Conservation (phyloP, 1,140 invertebrate species). For the Trissolcus basalis region DNA sequence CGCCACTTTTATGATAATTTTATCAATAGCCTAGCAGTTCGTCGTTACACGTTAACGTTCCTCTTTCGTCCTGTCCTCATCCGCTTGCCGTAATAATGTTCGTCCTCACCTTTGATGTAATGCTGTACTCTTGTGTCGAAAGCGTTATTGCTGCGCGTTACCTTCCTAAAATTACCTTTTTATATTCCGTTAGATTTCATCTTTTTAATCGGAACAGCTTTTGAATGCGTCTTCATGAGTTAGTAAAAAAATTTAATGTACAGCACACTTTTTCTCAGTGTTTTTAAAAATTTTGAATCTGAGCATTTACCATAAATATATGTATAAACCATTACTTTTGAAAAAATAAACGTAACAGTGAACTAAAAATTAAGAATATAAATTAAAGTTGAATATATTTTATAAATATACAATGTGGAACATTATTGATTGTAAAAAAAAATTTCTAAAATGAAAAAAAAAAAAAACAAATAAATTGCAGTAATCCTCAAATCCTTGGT, state of each 20-base stretch:
- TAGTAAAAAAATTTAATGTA: too few species aligned
- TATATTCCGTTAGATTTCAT: constrained; percentile 10
- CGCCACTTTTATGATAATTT: constrained; percentile 75
- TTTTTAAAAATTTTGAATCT: too few species aligned
- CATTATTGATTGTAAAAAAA: neutral
- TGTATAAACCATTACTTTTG: too few species aligned
- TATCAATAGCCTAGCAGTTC: constrained; percentile 68
- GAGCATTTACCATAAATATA: too few species aligned
- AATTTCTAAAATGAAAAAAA: constrained; percentile 16
- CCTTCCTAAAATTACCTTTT: constrained; percentile 21
- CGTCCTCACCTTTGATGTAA: constrained; percentile 54
- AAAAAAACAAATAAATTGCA: neutral
- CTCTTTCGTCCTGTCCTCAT: constrained; percentile 32
- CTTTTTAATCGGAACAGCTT: constrained; percentile 8
- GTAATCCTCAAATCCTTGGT: constrained; percentile 14
- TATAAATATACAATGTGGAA: too few species aligned
- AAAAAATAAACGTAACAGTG: too few species aligned
- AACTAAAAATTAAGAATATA: too few species aligned
- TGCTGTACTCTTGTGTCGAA: constrained; percentile 24
- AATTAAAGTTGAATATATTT: too few species aligned
- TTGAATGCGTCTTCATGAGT: too few species aligned
- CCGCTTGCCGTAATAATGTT: constrained; percentile 42
- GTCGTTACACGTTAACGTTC: constrained; percentile 44
- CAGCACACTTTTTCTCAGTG: too few species aligned
- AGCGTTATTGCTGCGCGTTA: constrained; percentile 25